Percentiles rank a stretch among this genome's conserved stretches.
Conservation (phyloP, 1,140 invertebrate genomes). For the Homarus americanus region DNA sequence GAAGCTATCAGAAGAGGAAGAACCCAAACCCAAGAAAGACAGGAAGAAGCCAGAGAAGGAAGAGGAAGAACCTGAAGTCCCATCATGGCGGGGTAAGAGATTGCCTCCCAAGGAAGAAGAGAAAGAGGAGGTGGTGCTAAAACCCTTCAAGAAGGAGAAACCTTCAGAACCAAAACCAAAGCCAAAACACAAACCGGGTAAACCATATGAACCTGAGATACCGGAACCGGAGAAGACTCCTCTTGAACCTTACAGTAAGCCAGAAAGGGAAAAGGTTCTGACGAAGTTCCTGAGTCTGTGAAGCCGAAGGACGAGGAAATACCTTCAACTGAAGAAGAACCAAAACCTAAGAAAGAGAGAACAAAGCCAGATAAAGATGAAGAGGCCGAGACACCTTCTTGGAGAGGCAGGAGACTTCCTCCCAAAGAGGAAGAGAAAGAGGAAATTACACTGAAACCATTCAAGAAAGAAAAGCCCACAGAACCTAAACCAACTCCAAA, state of each 20-base stretch:
- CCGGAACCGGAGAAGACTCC: conserved; percentile 46
- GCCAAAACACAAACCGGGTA: conserved; percentile 39
- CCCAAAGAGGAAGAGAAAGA: conserved; percentile 75
- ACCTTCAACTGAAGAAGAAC: conserved; percentile 27
- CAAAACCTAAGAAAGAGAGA: conserved; percentile 45
- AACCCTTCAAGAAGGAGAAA: conserved; percentile 71
- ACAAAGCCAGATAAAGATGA: conserved; percentile 60
- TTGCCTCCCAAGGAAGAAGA: conserved; percentile 71
- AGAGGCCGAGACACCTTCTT: conserved; percentile 46
- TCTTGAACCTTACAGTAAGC: conserved; percentile 49
- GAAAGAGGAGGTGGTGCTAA: conserved; percentile 64
- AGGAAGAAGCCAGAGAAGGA: conserved; percentile 43
- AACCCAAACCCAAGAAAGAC: conserved; percentile 42
- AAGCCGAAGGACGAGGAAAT: conserved; percentile 57
- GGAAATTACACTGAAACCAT: conserved; percentile 78
- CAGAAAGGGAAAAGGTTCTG: conserved; percentile 73
- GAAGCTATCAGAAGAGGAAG: conserved; percentile 13
- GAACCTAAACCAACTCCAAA: conserved; percentile 76
- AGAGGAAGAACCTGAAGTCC: conserved; percentile 53
- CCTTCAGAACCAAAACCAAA: conserved; percentile 49
- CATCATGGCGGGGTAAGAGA: conserved; percentile 53
- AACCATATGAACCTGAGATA: conserved; percentile 62
- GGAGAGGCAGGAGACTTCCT: conserved; percentile 50
- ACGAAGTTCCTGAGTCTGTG: background rate
- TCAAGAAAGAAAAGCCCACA: conserved; percentile 76